These are phyloP conservation scores for Pantherophis alleghaniensis DNA, from an alignment of 2,797 vertebrate genomes.

Conservation along the genomic window DNA sequence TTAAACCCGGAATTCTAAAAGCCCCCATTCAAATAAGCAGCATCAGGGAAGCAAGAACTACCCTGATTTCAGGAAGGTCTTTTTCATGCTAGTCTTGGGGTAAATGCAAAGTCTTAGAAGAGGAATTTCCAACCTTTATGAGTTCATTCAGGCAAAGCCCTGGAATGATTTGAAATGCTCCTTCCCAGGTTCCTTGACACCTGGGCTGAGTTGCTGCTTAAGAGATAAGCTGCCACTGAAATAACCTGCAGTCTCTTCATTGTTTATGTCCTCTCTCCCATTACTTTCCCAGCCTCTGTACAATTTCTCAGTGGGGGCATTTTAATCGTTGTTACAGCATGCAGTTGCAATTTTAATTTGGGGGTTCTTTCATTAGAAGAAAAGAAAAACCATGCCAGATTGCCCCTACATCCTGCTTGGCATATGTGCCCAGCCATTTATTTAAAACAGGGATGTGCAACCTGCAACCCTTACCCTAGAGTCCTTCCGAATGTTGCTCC, in stretches of 20 bases:
- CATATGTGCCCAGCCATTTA: background rate
- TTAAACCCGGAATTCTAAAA: background rate
- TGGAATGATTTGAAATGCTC: background rate
- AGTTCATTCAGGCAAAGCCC: background rate
- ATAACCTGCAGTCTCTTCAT: background rate
- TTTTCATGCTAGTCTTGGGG: background rate
- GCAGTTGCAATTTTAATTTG: background rate
- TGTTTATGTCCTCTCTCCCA: background rate
- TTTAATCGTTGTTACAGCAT: constrained; percentile 23
- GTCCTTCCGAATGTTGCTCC: background rate
- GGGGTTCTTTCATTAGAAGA: background rate
- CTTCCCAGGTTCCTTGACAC: background rate
- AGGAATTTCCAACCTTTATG: background rate
- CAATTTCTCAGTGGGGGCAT: background rate
- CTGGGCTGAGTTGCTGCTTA: background rate
- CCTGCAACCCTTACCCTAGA: background rate
- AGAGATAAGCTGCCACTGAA: background rate
- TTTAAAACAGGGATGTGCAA: background rate
- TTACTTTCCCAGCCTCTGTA: background rate
- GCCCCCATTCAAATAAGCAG: background rate
- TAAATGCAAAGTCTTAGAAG: background rate
- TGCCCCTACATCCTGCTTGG: background rate
- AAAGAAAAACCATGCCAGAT: background rate
- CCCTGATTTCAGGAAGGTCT: background rate
- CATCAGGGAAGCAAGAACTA: background rate